phyloP scores from a whole-genome alignment of 2,888 invertebrate genomes.

The Limnephilus auricula region DNA sequence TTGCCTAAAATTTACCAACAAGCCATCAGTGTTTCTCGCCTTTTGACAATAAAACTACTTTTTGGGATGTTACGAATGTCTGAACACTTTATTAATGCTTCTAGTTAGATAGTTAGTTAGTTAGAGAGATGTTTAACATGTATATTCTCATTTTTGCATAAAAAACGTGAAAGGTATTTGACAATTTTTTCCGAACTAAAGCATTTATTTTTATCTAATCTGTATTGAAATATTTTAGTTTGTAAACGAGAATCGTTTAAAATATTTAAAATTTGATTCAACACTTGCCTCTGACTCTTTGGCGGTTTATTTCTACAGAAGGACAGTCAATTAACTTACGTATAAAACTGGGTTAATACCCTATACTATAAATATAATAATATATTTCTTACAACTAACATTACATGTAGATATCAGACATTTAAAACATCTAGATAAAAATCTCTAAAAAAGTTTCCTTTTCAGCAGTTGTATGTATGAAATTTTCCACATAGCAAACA shows the following conservation, averaged over 20 bases:
- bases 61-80: neutral
- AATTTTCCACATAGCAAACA: neutral
- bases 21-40: too few relatives aligned
- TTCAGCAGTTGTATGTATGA: neutral
- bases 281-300: neutral
- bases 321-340: neutral
- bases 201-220: too few relatives aligned
- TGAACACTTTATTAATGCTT: too few relatives aligned
- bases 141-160: too few relatives aligned
- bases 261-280: too few relatives aligned
- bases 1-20: too few relatives aligned
- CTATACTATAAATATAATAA: neutral
- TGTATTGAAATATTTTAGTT: too few relatives aligned
- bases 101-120: too few relatives aligned
- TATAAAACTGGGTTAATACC: neutral
- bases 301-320: neutral
- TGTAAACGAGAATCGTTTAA: too few relatives aligned
- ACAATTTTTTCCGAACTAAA: neutral
- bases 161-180: neutral
- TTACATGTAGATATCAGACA: neutral
- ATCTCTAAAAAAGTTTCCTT: neutral
- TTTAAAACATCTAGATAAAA: neutral
- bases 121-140: too few relatives aligned
- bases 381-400: neutral
- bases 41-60: neutral